Evolutionary conservation across 2,888 invertebrate species (phyloP), one percentile per base, ranked within the genome.

Genomic region (Drosophila nr. perissopoda): DNA sequence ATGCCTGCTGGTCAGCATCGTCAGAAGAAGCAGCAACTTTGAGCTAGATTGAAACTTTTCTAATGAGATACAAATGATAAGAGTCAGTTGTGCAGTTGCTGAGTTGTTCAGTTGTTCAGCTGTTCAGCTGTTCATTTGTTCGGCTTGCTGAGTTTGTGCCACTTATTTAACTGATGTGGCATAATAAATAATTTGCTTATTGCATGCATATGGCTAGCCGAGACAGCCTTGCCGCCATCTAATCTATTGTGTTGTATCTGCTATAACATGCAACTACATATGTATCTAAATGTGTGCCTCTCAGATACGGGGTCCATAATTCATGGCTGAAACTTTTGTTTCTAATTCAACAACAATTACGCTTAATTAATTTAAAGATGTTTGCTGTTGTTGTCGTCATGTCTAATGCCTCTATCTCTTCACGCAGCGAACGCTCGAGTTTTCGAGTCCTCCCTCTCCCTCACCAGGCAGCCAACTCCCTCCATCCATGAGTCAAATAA

Each of bases 301-400:
- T 34, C 38, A 63, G 36, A 57, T 79, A 75, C 69, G 76, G 51
- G 58, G 76, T 60, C 49, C 85, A 83, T 88, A 87, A 87, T 82
- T 87, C 84, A 86, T 82, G 75, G 78, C 79, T 71, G 73, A 65
- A 87, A 87, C 89, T 87, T 84, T 89, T 87, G 89, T 87, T 89
- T 87, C 89, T 76, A 87, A 87, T 87, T 86, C 82, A 78, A 79
- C 89, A 73, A 86, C 85, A 86, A 88, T 88, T 88, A 87, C 87
- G 79, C 89, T 88, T 88, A 89, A 88, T 88, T 88, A 88, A 88
- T 88, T 88, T 88, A 89, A 84, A 88, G 89, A 87, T 88, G 87
- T 82, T 79, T 79, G 69, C 54, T 42, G 64, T 70, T 75, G 76
- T 67, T 60, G 65, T 69, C 65, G 64, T 68, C 67, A 60, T 65